These are phyloP conservation scores for Noctilio leporinus DNA, from an alignment of 2,113 vertebrate species.

Conservation along the genomic window DNA sequence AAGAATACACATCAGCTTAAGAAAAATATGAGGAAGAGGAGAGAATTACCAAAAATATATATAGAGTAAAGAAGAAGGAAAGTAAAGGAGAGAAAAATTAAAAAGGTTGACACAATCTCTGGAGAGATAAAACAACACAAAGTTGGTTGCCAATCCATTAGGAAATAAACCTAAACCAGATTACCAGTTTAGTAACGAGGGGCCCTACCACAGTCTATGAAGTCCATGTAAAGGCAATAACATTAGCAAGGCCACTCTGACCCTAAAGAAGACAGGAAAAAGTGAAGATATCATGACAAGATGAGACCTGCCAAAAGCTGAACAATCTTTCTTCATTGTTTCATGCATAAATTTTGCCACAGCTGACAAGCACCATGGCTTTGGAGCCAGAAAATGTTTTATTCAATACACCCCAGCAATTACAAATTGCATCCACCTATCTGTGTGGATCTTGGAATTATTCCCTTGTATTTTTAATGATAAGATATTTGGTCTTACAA, in stretches of 20 bases:
- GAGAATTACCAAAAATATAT: background rate
- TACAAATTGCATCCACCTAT: background rate
- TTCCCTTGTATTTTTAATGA: conserved; percentile 18
- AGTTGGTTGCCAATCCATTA: background rate
- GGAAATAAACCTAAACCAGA: background rate
- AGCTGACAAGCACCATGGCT: background rate
- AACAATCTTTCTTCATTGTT: background rate
- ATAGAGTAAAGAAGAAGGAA: background rate
- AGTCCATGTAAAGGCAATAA: background rate
- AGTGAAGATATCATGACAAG: background rate
- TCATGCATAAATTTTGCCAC: background rate
- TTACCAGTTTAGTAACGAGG: background rate
- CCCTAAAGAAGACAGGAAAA: background rate
- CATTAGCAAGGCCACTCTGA: background rate
- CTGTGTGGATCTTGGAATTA: conserved; percentile 4
- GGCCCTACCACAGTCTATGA: background rate
- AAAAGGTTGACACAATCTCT: background rate
- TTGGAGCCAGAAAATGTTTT: background rate
- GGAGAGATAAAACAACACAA: background rate
- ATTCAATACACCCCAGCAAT: background rate
- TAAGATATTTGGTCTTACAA: background rate
- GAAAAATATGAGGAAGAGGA: background rate
- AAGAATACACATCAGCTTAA: background rate
- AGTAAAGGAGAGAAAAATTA: background rate
- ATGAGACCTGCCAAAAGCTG: background rate